Percentiles rank a stretch among this genome's conserved stretches.
Evolutionary conservation across 2,888 invertebrate genomes (phyloP).

Genomic region (Thumatha senex): DNA sequence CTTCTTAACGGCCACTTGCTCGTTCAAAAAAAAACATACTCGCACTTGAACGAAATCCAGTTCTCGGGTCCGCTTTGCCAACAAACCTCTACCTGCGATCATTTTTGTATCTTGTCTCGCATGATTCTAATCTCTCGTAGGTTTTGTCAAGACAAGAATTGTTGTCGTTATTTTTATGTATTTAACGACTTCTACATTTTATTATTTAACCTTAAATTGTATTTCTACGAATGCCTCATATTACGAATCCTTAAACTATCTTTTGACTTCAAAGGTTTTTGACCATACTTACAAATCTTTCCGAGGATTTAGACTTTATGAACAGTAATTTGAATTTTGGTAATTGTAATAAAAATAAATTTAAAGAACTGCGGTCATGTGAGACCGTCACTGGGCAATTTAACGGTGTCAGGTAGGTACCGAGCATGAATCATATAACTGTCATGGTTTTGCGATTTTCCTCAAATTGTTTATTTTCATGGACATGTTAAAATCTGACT

Average conservation of each 20-base stretch:
- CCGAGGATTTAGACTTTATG: neutral
- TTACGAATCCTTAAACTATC: neutral
- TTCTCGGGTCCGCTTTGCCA: constrained; percentile 61
- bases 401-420: constrained; percentile 72
- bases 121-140: constrained; percentile 55
- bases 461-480: constrained; percentile 65
- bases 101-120: constrained; percentile 58
- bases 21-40: constrained; percentile 62
- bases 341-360: constrained; percentile 22
- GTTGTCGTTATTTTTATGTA: neutral
- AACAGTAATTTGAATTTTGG: neutral
- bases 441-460: constrained; percentile 69
- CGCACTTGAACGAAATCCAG: constrained; percentile 71
- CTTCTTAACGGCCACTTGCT: constrained; percentile 73
- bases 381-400: constrained; percentile 44
- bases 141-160: constrained; percentile 36
- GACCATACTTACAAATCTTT: neutral
- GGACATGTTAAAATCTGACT: constrained; percentile 59
- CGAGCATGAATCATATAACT: constrained; percentile 76
- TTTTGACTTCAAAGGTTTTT: neutral
- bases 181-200: neutral
- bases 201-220: neutral
- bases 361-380: constrained; percentile 27
- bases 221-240: neutral
- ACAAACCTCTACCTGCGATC: constrained; percentile 71